phyloP scores from a whole-genome alignment of 2,888 invertebrate species.

The Plagiodera versicolora region DNA sequence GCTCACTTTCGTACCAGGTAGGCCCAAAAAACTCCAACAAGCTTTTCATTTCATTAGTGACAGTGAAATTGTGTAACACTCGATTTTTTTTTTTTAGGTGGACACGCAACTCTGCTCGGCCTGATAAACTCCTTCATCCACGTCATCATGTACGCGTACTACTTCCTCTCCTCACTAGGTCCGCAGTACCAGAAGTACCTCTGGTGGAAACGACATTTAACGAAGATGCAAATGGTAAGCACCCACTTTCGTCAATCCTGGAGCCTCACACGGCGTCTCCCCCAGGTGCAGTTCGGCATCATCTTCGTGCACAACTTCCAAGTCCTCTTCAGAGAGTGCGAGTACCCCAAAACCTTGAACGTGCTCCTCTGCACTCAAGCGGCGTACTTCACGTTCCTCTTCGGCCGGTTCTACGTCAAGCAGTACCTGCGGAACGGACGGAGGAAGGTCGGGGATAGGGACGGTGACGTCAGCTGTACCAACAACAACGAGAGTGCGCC shows the following conservation, averaged over 20 bases:
- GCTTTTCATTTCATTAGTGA: no score
- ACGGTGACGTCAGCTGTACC: not conserved
- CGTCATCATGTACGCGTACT: conserved; percentile 93
- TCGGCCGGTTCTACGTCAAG: conserved; percentile 73
- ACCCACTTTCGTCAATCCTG: not conserved
- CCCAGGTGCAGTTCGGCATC: conserved; percentile 74
- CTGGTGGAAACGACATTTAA: conserved; percentile 94
- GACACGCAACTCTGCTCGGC: conserved; percentile 81
- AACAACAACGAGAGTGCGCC: conserved; percentile 1
- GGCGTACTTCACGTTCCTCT: conserved; percentile 73
- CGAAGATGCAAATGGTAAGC: conserved; percentile 85
- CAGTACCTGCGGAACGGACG: conserved; percentile 59
- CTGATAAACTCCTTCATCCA: conserved; percentile 93
- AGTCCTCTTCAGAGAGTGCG: conserved; percentile 65
- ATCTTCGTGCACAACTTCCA: conserved; percentile 72
- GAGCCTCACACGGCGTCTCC: not conserved
- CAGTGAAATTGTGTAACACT: no score
- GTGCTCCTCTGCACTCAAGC: conserved; percentile 68
- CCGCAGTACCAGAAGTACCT: conserved; percentile 85
- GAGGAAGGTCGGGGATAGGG: not conserved
- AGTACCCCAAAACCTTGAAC: conserved; percentile 71
- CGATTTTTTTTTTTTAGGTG: conserved; percentile 55
- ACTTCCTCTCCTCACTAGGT: conserved; percentile 85
- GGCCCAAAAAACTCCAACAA: no score
- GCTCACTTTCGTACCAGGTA: conserved; percentile 59